Base-by-base conservation (phyloP, 2,888 invertebrate genomes). In the Lymantria monacha region DNA sequence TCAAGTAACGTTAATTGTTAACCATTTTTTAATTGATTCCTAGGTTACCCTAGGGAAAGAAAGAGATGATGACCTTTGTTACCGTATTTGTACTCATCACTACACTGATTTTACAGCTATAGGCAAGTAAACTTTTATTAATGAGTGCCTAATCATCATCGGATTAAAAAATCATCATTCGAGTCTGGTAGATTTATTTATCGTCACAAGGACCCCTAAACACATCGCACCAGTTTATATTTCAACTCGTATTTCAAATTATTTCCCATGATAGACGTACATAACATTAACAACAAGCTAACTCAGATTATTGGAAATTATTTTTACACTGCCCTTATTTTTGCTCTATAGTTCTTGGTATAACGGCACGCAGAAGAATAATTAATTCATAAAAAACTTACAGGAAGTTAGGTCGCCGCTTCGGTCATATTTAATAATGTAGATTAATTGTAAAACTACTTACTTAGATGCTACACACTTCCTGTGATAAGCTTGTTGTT, bases 231-330 rank as follows among this genome's bases (percentile, higher is more conserved):
- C 54, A 75, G 72, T 70, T 74, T 74, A 68, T 72, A 70, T 81
- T 75, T 73, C 78, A 73, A 73, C 72, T 87, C 85, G 53, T 63
- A 69, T 87, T 85, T 75, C 87, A 76, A 72, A 74, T 79, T 81
- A 67, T 80, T 87, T 88, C 87, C 82, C 87, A 84, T 78, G 85
- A 79, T 79, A 81, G 69, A 71, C 43, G 3, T 38, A 9, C 9
- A 12, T 33, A 37, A 30, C n/a, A 30, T 22, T 41, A 43, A 30
- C 30, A 15, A 43, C 42, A 30, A 42, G 42, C 42, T 30, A 43
- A 43, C 11, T 30, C 22, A 41, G 15, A 8, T 14, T 3, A 33
- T 33, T 33, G 33, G 33, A 33, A 33, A 33, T 33, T 33, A 33
- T 3, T 42, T 42, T 30, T 7, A 2, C 15, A 36, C 36, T 38